These are phyloP conservation scores for Nesogale talazaci DNA, from an alignment of 2,113 vertebrate genomes.

Conservation along the genomic window DNA sequence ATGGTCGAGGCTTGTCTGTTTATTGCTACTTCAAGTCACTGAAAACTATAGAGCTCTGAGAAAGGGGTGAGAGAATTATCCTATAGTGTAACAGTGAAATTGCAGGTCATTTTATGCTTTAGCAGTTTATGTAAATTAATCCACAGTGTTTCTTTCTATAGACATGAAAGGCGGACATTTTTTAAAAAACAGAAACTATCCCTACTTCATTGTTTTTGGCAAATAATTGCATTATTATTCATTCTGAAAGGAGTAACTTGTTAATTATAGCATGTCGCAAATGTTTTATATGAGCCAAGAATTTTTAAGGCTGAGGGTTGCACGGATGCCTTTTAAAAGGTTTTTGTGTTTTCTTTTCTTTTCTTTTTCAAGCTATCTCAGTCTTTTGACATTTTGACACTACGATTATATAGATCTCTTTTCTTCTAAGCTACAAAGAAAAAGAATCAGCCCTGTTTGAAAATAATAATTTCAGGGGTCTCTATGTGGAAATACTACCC, in stretches of 20 bases:
- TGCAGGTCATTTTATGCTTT: conserved; percentile 28
- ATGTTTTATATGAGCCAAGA: conserved; percentile 58
- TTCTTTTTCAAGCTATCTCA: conserved; percentile 59
- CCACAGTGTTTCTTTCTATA: conserved; percentile 1
- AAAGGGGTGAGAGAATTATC: conserved; percentile 54
- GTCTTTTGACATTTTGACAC: conserved; percentile 78
- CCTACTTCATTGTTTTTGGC: conserved; percentile 60
- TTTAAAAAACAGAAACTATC: conserved; percentile 65
- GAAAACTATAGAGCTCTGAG: conserved; percentile 24
- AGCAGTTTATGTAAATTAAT: conserved; percentile 64
- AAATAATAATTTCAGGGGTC: conserved; percentile 77
- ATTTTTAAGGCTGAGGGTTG: conserved; percentile 60
- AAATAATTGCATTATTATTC: conserved; percentile 78
- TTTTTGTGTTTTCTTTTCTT: conserved; percentile 35
- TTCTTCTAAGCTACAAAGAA: conserved; percentile 66
- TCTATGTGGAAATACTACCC: conserved; percentile 55
- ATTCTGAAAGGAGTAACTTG: conserved; percentile 77
- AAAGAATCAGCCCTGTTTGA: conserved; percentile 56
- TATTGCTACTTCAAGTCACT: background rate
- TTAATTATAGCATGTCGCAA: conserved; percentile 79
- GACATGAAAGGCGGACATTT: conserved; percentile 62
- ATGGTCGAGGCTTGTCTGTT: conserved; percentile 11
- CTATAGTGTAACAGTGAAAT: background rate
- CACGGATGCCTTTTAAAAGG: background rate
- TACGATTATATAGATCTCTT: conserved; percentile 71